Base-by-base conservation (phyloP, 2,797 vertebrate species). In the Pipistrellus nathusii region DNA sequence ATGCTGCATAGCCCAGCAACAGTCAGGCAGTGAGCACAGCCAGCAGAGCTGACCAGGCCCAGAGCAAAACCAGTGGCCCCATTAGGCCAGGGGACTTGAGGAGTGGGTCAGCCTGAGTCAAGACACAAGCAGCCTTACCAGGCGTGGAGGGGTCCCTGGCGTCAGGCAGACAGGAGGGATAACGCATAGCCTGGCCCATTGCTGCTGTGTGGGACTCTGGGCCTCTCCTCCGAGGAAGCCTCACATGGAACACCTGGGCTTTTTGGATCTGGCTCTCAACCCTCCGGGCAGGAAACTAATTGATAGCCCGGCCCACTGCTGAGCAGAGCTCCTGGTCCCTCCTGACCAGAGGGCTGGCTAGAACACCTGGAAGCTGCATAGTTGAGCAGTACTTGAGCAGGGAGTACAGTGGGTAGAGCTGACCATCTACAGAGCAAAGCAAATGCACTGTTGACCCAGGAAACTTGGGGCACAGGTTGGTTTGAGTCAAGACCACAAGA, bases 291-390 rank as follows among this genome's bases (percentile, higher is more conserved):
- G 69, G n/a, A 76, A 59, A 12, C 25, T 51, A 41, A 75, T 53
- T 13, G 27, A 75, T 12, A 73, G 78, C 55, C 25, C 1, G 0
- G 6, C 62, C 14, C 25, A 6, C 3, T 48, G 3, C n/a, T 0
- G 9, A 48, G 9, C 13, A 7, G 23, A 1, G 48, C 30, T 51
- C 41, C 68, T 6, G 6, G 51, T 53, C 30, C 25, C 6, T 30
- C n/a, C 64, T 27, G 7, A 66, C 51, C 72, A 38, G 38, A 59
- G 48, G 21, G 32, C 68, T 59, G 41, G 27, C n/a, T 6, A 27
- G 41, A 51, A 51, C 13, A 6, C n/a, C 53, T 25, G 18, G 14
- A 38, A 59, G 41, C 18, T 7, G 18, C 41, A 10, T 0, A 48
- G 73, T 8, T 55, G 41, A 51, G 41, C n/a, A 51, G 3, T 6